These are phyloP conservation scores for Gymnorhina tibicen DNA, from an alignment of 2,113 vertebrate species.

Conservation along the genomic window DNA sequence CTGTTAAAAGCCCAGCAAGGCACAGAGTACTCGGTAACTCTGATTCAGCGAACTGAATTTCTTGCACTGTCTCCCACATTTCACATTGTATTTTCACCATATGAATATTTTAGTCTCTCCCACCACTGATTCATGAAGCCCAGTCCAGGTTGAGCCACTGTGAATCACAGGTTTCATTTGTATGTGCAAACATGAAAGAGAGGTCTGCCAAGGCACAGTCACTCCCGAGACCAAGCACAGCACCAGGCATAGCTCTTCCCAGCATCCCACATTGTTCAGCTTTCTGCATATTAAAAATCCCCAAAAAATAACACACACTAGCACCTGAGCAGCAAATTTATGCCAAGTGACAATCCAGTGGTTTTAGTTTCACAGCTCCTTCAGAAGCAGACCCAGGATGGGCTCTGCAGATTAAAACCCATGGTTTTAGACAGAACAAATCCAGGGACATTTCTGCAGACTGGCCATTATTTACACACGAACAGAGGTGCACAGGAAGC, in stretches of 20 bases:
- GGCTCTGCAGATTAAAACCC: background rate
- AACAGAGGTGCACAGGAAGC: background rate
- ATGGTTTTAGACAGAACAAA: background rate
- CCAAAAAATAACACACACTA: fast-evolving
- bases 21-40: background rate
- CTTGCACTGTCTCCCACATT: background rate
- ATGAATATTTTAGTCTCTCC: background rate
- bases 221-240: background rate
- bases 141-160: background rate
- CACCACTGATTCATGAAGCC: background rate
- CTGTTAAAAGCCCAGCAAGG: background rate
- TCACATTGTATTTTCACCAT: background rate
- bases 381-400: background rate
- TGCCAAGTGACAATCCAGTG: background rate
- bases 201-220: background rate
- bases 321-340: background rate
- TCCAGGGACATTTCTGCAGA: background rate
- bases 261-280: background rate
- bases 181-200: background rate
- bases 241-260: background rate
- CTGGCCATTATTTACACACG: background rate
- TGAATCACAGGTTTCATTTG: background rate
- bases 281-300: background rate
- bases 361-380: background rate
- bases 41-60: background rate